phyloP scores from a whole-genome alignment of 2,888 invertebrate genomes.

The Reticulitermes lucifugus region DNA sequence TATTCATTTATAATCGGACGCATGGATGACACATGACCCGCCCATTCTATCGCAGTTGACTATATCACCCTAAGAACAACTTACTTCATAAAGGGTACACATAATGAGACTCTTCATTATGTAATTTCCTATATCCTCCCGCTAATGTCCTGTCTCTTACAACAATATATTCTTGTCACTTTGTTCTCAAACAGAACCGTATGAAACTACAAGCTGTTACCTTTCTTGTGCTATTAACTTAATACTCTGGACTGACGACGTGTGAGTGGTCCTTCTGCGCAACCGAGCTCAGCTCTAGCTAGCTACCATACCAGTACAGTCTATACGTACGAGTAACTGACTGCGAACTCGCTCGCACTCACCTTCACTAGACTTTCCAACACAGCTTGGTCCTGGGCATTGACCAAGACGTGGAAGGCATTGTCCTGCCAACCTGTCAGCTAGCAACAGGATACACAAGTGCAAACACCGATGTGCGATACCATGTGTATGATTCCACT shows the following conservation, averaged over 20 bases:
- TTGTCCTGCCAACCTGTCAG: slow-evolving; percentile 1
- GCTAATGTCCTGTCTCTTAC: background rate
- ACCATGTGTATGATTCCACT: background rate
- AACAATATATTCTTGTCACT: background rate
- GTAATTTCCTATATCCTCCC: background rate
- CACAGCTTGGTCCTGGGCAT: background rate
- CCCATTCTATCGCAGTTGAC: no score
- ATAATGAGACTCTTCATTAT: background rate
- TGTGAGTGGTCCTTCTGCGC: no score
- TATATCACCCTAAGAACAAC: no score
- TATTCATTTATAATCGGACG: no score
- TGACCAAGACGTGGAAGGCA: slow-evolving; percentile 15
- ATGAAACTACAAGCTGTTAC: no score
- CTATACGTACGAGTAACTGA: no score
- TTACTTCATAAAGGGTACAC: no score
- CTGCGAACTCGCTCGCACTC: background rate
- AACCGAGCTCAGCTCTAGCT: no score
- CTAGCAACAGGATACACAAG: background rate
- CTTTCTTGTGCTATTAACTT: no score
- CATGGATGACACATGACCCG: no score
- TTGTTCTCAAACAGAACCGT: background rate
- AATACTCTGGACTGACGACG: no score
- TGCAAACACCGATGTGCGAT: background rate
- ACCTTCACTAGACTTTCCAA: background rate
- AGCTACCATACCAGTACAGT: no score